Base-by-base conservation (phyloP, 2,797 vertebrate species). In the Sciurus carolinensis region DNA sequence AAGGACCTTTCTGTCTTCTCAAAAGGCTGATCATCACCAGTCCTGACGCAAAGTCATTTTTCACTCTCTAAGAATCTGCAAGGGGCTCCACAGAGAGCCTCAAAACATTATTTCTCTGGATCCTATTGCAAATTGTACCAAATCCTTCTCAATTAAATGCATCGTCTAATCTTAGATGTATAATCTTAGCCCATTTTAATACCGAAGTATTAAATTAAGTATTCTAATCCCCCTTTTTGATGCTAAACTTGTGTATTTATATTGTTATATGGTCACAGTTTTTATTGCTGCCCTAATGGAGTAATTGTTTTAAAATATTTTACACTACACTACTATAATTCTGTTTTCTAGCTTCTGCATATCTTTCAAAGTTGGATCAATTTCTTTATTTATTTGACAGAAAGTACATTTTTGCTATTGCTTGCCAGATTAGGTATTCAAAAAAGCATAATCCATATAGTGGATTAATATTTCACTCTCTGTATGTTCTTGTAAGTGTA, bases 21-120 rank as follows among this genome's bases (percentile, higher is more conserved):
- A 44, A 79, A 93, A 85, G 30, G 57, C 57, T 69, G 22, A 39
- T 72, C 13, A 42, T 75, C 66, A 26, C 15, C 24, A 44, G 26
- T 47, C 26, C 73, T 93, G 81, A 82, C 12, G 36, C 57, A 20
- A 69, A 39, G 85, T 83, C 52, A 72, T 72, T 95, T 96, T 97
- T 84, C 50, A 81, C 42, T 62, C 13, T 92, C 39, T 71, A 76
- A 77, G 66, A 86, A 44, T 39, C n/a, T 69, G 13, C 28, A 26
- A 39, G 66, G 20, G 42, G 10, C 54, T 87, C 72, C 17, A 47
- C 8, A 39, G 44, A 44, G 33, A 80, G 10, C 52, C 24, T 0
- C 4, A 54, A 59, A 7, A 28, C 15, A 86, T 24, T 42, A 57
- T 66, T 90, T 77, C 75, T 88, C 33, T 62, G 44, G 15, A 7